phyloP scores from a whole-genome alignment of 2,888 invertebrate genomes.

The Eudiplozoon nipponicum region DNA sequence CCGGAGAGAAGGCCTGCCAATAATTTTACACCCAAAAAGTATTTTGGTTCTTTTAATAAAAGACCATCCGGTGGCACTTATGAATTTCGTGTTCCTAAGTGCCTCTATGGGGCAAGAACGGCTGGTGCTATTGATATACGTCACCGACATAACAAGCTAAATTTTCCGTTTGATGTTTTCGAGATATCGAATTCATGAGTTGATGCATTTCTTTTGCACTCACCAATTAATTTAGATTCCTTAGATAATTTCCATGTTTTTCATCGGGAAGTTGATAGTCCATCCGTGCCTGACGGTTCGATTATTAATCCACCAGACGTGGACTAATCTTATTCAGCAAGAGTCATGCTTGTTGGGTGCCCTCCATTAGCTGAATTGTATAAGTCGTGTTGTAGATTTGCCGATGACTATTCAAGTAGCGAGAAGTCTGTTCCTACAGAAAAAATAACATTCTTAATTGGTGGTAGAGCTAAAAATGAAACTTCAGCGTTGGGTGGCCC shows the following conservation, averaged over 20 bases:
- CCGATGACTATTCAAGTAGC: background rate
- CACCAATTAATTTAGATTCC: too few species aligned
- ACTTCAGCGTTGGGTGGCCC: conserved; percentile 82
- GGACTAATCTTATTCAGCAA: conserved; percentile 60
- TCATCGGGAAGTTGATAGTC: conserved; percentile 38
- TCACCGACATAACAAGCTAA: too few species aligned
- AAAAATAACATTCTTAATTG: conserved; percentile 50
- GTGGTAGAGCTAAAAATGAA: conserved; percentile 43
- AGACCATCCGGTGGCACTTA: too few species aligned
- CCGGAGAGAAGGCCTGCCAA: too few species aligned
- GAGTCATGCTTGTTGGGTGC: conserved; percentile 66
- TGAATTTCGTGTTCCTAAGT: too few species aligned
- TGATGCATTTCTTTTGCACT: too few species aligned
- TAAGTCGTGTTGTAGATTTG: conserved; percentile 42
- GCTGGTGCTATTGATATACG: too few species aligned
- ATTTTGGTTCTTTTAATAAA: too few species aligned
- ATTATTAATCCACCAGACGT: conserved; percentile 50
- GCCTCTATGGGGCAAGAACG: too few species aligned
- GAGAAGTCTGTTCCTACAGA: background rate
- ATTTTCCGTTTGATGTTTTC: too few species aligned
- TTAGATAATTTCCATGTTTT: background rate
- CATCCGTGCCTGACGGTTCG: background rate
- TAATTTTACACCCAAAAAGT: too few species aligned
- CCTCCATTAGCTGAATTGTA: conserved; percentile 52
- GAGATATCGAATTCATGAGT: too few species aligned